Evolutionary conservation across 92 coral and sea anemone species (phyloP).

Genomic region (Metridium senile): DNA sequence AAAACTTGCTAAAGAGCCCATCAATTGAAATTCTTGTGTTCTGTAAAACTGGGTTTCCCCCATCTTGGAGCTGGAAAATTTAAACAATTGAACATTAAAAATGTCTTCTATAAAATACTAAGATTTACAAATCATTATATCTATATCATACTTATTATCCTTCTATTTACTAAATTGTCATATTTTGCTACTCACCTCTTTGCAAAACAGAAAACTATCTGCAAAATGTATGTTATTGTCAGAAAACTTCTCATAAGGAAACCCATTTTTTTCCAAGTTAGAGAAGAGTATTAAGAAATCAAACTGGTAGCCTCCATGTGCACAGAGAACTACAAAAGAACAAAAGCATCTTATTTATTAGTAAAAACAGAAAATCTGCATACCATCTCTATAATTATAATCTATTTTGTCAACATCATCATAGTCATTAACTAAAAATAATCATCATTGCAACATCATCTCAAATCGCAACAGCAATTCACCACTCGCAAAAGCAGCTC

Average conservation of each 20-base stretch:
- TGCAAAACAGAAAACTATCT: slow-evolving; percentile 79
- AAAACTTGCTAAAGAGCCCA: slow-evolving; percentile 74
- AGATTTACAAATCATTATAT: not conserved
- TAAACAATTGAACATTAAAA: not conserved
- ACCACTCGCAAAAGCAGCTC: too few species aligned
- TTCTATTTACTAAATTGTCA: too few species aligned
- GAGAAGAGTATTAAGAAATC: slow-evolving; percentile 86
- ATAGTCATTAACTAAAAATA: too few species aligned
- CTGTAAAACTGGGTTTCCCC: slow-evolving; percentile 49
- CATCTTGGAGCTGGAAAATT: slow-evolving; percentile 56
- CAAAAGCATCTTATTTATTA: not conserved
- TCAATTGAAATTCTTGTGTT: slow-evolving; percentile 79
- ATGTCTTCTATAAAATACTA: not conserved
- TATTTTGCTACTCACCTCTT: slow-evolving; percentile 74
- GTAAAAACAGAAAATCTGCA: not conserved
- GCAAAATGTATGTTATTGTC: slow-evolving; percentile 87
- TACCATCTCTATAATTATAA: too few species aligned
- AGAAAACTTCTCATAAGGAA: slow-evolving; percentile 55
- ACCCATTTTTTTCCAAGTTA: slow-evolving; percentile 79
- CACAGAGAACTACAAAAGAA: slow-evolving; percentile 78
- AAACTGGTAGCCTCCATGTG: slow-evolving; percentile 90
- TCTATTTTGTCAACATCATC: too few species aligned
- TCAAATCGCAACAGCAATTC: too few species aligned
- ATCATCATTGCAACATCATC: too few species aligned
- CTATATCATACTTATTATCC: too few species aligned